A percentile compares a stretch with the other conserved stretches of the same genome.
Conservation (phyloP, 2,797 vertebrate genomes). For the Delichon dasypus region DNA sequence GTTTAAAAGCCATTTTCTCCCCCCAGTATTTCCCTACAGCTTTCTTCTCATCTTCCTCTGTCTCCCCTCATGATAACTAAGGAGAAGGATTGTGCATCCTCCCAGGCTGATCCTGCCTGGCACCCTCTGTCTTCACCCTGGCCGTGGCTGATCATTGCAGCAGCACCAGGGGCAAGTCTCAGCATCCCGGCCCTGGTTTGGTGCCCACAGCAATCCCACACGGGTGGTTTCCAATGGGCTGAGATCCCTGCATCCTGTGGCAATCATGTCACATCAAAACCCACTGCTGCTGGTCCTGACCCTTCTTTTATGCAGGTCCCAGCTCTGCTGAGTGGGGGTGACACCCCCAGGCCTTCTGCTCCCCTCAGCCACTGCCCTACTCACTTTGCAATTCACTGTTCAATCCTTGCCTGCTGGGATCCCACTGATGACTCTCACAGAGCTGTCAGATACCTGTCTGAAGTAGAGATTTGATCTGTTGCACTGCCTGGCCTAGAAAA, state of each 20-base stretch:
- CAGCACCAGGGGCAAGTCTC: not conserved
- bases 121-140: not conserved
- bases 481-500: not conserved
- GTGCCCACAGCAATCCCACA: not conserved
- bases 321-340: not conserved
- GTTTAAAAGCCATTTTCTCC: not conserved
- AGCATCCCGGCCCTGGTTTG: rapidly evolving
- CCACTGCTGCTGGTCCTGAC: not conserved
- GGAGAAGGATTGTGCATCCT: not conserved
- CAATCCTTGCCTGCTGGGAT: not conserved
- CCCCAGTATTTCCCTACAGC: not conserved
- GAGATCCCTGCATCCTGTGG: rapidly evolving
- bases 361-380: rapidly evolving
- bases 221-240: rapidly evolving
- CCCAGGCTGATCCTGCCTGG: not conserved
- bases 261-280: not conserved
- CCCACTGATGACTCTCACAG: not conserved
- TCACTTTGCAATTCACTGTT: not conserved
- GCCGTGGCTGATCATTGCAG: rapidly evolving
- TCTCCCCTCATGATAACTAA: not conserved
- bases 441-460: not conserved
- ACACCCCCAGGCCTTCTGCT: not conserved
- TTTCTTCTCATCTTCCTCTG: not conserved
- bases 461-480: not conserved
- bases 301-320: not conserved